These are phyloP conservation scores for Muricea muricata DNA, from an alignment of 92 coral and sea anemone genomes.

Conservation along the genomic window DNA sequence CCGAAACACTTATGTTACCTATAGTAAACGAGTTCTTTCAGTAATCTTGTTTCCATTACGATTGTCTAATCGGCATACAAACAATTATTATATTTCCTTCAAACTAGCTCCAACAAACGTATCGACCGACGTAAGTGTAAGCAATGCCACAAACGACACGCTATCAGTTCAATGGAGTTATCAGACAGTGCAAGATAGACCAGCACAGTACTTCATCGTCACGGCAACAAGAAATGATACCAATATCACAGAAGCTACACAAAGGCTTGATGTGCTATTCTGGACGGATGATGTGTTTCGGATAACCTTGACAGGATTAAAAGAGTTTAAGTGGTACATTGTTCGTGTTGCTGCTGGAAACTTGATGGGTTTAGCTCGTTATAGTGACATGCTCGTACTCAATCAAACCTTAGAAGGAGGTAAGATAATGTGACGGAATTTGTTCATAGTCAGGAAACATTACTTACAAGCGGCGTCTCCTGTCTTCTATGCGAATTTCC, in stretches of 20 bases:
- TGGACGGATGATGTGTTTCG: neutral
- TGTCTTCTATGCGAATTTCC: too few species aligned
- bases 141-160: neutral
- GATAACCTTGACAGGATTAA: neutral
- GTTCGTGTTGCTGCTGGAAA: constrained; percentile 21
- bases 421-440: neutral
- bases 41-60: too few species aligned
- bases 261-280: neutral
- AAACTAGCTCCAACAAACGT: constrained; percentile 3
- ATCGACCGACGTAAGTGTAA: neutral
- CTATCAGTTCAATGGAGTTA: neutral
- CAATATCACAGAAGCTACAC: neutral
- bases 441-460: neutral
- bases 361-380: neutral
- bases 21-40: too few species aligned
- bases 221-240: constrained; percentile 32
- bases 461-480: neutral
- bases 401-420: constrained; percentile 39
- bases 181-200: neutral
- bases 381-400: neutral
- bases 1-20: too few species aligned
- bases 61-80: too few species aligned
- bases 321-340: constrained; percentile 28
- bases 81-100: neutral
- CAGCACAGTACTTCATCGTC: constrained; percentile 11